Conservation (phyloP, 2,113 vertebrate species). For the Corvus moneduloides region DNA sequence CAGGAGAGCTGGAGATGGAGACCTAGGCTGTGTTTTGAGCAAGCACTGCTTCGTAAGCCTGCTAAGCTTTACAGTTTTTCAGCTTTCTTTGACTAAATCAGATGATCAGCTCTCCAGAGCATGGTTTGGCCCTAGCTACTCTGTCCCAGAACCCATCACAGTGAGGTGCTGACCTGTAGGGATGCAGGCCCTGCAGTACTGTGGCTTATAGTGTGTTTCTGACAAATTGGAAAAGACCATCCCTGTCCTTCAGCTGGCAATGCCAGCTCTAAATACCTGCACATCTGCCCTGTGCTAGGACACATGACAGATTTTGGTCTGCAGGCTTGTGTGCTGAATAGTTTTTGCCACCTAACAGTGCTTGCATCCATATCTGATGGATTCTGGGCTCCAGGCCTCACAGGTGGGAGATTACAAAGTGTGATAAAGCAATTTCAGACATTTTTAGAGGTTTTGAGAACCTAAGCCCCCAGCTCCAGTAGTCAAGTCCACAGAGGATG, state of each 20-base stretch:
- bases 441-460: neutral
- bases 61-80: neutral
- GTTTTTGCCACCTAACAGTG: neutral
- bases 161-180: neutral
- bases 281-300: neutral
- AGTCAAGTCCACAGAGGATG: neutral
- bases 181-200: neutral
- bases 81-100: neutral
- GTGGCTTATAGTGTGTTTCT: neutral
- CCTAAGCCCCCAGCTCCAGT: accelerated
- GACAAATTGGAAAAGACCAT: neutral
- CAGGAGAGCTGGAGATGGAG: neutral
- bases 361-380: neutral
- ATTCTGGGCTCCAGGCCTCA: neutral
- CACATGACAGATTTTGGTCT: neutral
- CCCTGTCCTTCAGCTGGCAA: neutral
- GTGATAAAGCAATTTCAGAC: neutral
- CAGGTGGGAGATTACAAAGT: neutral
- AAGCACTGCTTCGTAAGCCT: neutral
- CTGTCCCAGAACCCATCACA: neutral
- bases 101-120: neutral
- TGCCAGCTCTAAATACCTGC: neutral
- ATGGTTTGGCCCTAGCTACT: accelerated
- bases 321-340: neutral
- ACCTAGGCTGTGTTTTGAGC: neutral